Evolutionary conservation across 2,797 vertebrate genomes (phyloP).

Genomic region (Gymnopithys bicolor): DNA sequence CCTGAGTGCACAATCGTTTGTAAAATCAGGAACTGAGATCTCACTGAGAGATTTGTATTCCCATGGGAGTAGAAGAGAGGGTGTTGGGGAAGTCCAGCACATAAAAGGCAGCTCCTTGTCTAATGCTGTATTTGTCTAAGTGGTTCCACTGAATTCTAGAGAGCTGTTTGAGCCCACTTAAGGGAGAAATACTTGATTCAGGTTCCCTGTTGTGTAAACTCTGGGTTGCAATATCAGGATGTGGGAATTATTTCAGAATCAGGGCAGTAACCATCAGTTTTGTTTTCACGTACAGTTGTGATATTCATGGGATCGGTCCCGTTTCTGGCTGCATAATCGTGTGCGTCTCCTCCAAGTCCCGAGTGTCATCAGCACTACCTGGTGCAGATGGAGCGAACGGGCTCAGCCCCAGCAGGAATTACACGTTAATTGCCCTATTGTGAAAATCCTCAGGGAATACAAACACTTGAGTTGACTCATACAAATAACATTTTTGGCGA

Average conservation of each 20-base stretch:
- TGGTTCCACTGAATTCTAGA: not conserved
- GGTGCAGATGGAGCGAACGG: not conserved
- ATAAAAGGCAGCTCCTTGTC: not conserved
- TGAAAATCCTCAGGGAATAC: not conserved
- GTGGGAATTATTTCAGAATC: not conserved
- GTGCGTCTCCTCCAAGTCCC: not conserved
- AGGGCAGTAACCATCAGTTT: not conserved
- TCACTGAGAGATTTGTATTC: not conserved
- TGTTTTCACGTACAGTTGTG: not conserved
- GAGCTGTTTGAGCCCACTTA: not conserved
- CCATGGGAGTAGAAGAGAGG: not conserved
- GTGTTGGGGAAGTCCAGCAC: not conserved
- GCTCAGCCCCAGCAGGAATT: not conserved
- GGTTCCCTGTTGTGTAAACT: not conserved
- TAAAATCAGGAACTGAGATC: not conserved
- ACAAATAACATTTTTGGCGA: not conserved
- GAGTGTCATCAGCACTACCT: not conserved
- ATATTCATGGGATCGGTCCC: not conserved
- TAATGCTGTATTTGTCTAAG: not conserved
- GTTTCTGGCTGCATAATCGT: not conserved
- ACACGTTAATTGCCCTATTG: not conserved
- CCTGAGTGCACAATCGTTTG: not conserved
- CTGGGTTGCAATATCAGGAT: not conserved
- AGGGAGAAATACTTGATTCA: not conserved
- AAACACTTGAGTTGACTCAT: not conserved